Conservation (phyloP, 2,888 invertebrate genomes). For the Hyposoter didymator region DNA sequence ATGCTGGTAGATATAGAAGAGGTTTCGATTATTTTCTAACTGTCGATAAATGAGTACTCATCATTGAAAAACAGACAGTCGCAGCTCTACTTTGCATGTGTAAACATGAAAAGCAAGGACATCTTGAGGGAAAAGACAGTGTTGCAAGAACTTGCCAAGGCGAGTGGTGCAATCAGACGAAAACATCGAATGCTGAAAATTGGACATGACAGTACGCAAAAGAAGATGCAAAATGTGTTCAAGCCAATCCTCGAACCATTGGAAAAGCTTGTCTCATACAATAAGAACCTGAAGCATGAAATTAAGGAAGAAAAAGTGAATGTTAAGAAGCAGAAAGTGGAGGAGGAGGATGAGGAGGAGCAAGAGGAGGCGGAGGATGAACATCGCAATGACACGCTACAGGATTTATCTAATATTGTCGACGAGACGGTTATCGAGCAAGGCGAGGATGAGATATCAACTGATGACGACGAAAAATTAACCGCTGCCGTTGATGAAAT, state of each 20-base stretch:
- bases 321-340: neutral
- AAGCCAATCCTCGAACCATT: neutral
- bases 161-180: neutral
- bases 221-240: too few species aligned
- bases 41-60: neutral
- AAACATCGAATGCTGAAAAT: slow-evolving; percentile 1
- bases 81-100: too few species aligned
- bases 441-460: neutral
- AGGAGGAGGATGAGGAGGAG: neutral
- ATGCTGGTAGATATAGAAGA: neutral
- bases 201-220: too few species aligned
- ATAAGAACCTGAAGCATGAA: neutral
- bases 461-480: neutral
- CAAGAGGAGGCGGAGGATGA: neutral
- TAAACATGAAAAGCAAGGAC: too few species aligned
- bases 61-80: too few species aligned
- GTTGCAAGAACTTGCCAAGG: neutral
- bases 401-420: neutral
- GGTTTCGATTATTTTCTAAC: neutral
- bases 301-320: neutral
- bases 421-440: neutral
- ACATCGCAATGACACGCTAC: neutral
- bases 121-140: neutral
- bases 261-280: neutral
- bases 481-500: neutral